Conservation (phyloP, 1,140 invertebrate genomes). For the Drosophila sulfurigaster region DNA sequence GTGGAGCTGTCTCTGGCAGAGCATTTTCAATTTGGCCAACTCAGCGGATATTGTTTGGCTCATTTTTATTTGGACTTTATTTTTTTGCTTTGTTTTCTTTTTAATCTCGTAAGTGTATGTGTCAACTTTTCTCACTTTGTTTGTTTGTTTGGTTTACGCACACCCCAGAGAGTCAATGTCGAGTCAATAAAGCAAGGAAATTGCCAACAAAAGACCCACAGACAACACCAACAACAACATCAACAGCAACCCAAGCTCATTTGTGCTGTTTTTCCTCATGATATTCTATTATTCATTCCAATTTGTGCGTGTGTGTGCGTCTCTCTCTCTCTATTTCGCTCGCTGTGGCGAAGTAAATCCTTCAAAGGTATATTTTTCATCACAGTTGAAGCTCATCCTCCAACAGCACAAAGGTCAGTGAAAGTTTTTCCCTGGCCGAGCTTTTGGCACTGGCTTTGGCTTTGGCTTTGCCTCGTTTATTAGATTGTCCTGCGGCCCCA, state of each 20-base stretch:
- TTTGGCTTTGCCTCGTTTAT: slow-evolving; percentile 66
- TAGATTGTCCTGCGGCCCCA: slow-evolving; percentile 65
- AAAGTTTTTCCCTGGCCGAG: slow-evolving; percentile 62
- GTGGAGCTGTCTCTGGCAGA: slow-evolving; percentile 25
- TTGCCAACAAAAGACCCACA: slow-evolving; percentile 65
- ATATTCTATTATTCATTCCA: slow-evolving; percentile 80
- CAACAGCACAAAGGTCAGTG: slow-evolving; percentile 61
- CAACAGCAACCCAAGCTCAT: slow-evolving; percentile 57
- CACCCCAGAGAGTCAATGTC: slow-evolving; percentile 66
- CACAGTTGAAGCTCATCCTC: slow-evolving; percentile 39
- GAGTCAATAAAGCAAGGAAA: slow-evolving; percentile 55
- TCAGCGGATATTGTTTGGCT: slow-evolving; percentile 36
- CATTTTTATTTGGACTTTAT: slow-evolving; percentile 12
- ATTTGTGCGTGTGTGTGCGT: slow-evolving; percentile 44
- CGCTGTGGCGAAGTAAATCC: slow-evolving; percentile 35
- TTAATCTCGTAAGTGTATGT: slow-evolving; percentile 81
- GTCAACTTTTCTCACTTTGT: slow-evolving; percentile 75
- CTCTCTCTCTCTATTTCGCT: neutral
- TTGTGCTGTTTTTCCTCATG: slow-evolving; percentile 75
- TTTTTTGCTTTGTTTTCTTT: slow-evolving; percentile 45
- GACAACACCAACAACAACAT: slow-evolving; percentile 36
- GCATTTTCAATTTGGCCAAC: slow-evolving; percentile 57
- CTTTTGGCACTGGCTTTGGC: slow-evolving; percentile 17
- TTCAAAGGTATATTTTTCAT: slow-evolving; percentile 76
- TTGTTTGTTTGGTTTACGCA: slow-evolving; percentile 59